Conservation (phyloP, 2,888 invertebrate species). For the Agrilus biguttatus region DNA sequence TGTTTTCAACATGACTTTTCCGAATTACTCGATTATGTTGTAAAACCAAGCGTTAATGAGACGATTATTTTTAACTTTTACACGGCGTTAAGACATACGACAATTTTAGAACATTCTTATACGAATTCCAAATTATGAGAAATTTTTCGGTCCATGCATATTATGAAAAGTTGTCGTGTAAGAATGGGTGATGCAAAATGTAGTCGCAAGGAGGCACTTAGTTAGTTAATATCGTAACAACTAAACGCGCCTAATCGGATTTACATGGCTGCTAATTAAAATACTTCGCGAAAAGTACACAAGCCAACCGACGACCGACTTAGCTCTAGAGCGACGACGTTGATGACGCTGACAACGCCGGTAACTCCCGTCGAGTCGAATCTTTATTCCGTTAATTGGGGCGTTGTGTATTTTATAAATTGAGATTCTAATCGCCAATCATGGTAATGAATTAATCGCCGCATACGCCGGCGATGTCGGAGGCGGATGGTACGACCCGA, state of each 20-base stretch:
- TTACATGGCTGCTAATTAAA: conserved; percentile 32
- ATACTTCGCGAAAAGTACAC: conserved; percentile 29
- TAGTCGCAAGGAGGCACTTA: conserved; percentile 18
- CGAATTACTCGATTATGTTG: too few relatives aligned
- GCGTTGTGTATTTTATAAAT: conserved; percentile 35
- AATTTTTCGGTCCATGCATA: too few relatives aligned
- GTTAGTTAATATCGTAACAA: conserved; percentile 27
- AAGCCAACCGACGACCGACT: conserved; percentile 13
- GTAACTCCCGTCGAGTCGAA: conserved; percentile 13
- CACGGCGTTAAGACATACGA: too few relatives aligned
- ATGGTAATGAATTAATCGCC: conserved; percentile 34
- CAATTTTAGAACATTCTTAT: too few relatives aligned
- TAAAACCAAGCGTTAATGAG: too few relatives aligned
- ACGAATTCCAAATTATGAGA: too few relatives aligned
- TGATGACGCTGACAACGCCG: too few relatives aligned
- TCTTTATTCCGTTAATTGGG: conserved; percentile 34
- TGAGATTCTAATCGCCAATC: conserved; percentile 34
- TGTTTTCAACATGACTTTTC: too few relatives aligned
- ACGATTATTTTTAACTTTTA: too few relatives aligned
- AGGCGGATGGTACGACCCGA: conserved; percentile 2
- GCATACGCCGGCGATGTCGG: conserved; percentile 25
- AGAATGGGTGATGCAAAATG: too few relatives aligned
- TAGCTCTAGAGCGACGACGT: too few relatives aligned
- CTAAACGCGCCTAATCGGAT: conserved; percentile 31
- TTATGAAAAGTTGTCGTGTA: too few relatives aligned